These are phyloP conservation scores for Diadegma fenestrale DNA, from an alignment of 2,888 invertebrate species.

Conservation along the genomic window DNA sequence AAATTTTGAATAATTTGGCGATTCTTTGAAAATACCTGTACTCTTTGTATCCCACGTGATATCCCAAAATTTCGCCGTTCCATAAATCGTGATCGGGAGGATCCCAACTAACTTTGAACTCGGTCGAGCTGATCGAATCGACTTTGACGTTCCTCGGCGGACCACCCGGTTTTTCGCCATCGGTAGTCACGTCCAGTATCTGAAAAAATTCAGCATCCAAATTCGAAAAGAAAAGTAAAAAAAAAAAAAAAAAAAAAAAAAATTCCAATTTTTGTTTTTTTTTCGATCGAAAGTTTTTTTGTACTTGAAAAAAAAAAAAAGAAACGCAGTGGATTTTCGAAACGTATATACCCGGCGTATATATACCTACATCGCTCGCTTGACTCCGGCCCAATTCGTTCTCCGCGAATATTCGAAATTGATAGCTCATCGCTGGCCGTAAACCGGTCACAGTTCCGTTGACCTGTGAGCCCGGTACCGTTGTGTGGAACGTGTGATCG, in stretches of 20 bases:
- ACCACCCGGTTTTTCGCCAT: slow-evolving; percentile 89
- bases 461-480: slow-evolving; percentile 93
- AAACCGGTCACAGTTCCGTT: slow-evolving; percentile 92
- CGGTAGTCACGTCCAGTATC: slow-evolving; percentile 83
- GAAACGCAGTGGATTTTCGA: not conserved
- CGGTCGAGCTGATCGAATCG: slow-evolving; percentile 94
- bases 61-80: slow-evolving; percentile 95
- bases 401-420: slow-evolving; percentile 95
- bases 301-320: not conserved
- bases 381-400: slow-evolving; percentile 95
- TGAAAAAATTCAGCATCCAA: slow-evolving; percentile 63
- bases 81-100: slow-evolving; percentile 94
- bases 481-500: slow-evolving; percentile 92
- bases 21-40: slow-evolving; percentile 76
- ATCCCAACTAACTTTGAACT: slow-evolving; percentile 94
- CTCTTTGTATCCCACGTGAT: slow-evolving; percentile 94
- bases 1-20: not conserved
- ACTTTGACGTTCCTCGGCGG: slow-evolving; percentile 93
- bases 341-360: slow-evolving; percentile 42
- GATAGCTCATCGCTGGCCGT: slow-evolving; percentile 94
- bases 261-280: not conserved
- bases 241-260: not conserved
- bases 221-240: slow-evolving; percentile 4
- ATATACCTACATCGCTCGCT: slow-evolving; percentile 90
- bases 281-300: not conserved